Evolutionary conservation across 2,797 vertebrate genomes (phyloP).

Genomic region (Rhabdophis nuchalis): DNA sequence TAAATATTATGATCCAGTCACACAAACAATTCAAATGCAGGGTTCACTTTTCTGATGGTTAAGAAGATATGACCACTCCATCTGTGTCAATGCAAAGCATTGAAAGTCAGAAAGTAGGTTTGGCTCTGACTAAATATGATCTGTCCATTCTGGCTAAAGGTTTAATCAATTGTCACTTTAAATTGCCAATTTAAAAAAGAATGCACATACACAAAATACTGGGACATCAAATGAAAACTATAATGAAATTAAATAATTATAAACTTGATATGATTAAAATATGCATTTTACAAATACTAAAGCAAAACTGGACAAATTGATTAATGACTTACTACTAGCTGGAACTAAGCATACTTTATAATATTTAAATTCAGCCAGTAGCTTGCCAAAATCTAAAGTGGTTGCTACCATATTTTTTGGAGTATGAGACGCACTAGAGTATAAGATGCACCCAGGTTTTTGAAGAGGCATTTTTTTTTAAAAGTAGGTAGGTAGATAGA

Average conservation of each 20-base stretch:
- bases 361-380: background rate
- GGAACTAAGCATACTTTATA: background rate
- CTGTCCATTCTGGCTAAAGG: background rate
- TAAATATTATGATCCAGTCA: background rate
- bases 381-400: background rate
- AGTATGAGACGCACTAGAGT: too few species aligned
- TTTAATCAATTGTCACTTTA: background rate
- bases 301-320: background rate
- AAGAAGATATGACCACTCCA: background rate
- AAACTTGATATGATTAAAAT: background rate
- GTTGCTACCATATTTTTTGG: too few species aligned
- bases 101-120: background rate
- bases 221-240: background rate
- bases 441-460: too few species aligned
- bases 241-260: background rate
- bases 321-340: background rate
- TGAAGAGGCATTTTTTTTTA: too few species aligned
- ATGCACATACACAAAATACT: background rate
- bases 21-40: background rate
- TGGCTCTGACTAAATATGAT: background rate
- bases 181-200: background rate
- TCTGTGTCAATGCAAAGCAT: background rate
- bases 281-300: background rate
- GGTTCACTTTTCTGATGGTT: background rate
- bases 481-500: too few species aligned